Percentiles rank a stretch among this genome's conserved stretches.
These are phyloP conservation scores for Lagorchestes hirsutus DNA, from an alignment of 2,797 vertebrate genomes.

Conservation along the genomic window DNA sequence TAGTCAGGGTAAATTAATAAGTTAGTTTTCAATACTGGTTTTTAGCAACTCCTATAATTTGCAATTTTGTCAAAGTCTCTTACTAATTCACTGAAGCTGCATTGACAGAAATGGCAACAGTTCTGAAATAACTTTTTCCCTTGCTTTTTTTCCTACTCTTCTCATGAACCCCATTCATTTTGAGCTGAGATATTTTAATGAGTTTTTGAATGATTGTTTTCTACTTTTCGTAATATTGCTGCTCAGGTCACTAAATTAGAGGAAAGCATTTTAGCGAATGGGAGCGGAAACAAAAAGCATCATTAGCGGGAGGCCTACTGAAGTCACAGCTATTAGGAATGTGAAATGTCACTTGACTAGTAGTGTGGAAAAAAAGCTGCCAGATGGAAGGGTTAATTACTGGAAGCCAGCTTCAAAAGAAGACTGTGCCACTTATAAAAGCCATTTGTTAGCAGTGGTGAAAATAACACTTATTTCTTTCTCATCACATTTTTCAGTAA, in stretches of 20 bases:
- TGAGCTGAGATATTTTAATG: conserved; percentile 77
- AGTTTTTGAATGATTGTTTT: conserved; percentile 80
- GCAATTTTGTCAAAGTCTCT: conserved; percentile 3
- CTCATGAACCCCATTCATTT: conserved; percentile 35
- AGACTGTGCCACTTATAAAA: conserved; percentile 43
- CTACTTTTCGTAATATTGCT: conserved; percentile 71
- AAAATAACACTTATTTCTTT: conserved; percentile 18
- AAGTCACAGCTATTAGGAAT: conserved; percentile 73
- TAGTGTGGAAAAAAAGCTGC: conserved; percentile 60
- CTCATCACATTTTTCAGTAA: background rate
- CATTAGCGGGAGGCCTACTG: conserved; percentile 65
- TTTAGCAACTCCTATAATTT: conserved; percentile 31
- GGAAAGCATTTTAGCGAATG: conserved; percentile 57
- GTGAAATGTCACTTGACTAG: conserved; percentile 59
- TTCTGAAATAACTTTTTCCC: conserved; percentile 62
- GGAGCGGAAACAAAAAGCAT: conserved; percentile 62
- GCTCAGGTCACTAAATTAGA: conserved; percentile 76
- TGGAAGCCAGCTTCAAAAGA: conserved; percentile 67
- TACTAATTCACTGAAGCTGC: conserved; percentile 38
- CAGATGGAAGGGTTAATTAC: conserved; percentile 79
- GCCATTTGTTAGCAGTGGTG: conserved; percentile 38
- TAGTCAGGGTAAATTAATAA: background rate
- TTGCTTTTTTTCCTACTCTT: conserved; percentile 53
- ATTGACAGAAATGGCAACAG: conserved; percentile 30
- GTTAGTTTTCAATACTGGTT: background rate